These are phyloP conservation scores for Nothoprocta pentlandii DNA, from an alignment of 2,113 vertebrate genomes.

Conservation along the genomic window DNA sequence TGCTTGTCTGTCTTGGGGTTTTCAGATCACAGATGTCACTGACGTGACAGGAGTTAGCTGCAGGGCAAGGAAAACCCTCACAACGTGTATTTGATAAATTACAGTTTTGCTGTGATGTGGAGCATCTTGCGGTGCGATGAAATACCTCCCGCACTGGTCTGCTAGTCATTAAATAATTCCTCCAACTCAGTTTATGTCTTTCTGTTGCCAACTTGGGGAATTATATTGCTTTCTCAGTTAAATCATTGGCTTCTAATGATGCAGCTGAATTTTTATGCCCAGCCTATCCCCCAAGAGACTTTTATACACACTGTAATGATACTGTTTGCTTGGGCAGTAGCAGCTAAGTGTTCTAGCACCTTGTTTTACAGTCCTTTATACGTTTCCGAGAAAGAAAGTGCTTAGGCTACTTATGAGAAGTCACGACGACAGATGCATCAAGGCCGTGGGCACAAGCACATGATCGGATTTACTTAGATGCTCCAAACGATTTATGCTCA, in stretches of 20 bases:
- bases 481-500: background rate
- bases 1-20: background rate
- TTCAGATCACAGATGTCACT: background rate
- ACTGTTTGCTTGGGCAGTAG: slow-evolving; percentile 33
- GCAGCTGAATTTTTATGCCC: slow-evolving; percentile 66
- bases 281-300: slow-evolving; percentile 38
- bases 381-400: background rate
- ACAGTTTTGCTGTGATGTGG: background rate
- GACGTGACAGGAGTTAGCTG: background rate
- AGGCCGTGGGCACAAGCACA: background rate
- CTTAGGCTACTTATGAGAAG: slow-evolving; percentile 25
- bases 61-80: background rate
- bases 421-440: background rate
- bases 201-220: slow-evolving; percentile 51
- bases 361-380: slow-evolving; percentile 26
- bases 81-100: slow-evolving; percentile 2
- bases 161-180: slow-evolving; percentile 62
- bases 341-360: slow-evolving; percentile 55
- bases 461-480: background rate
- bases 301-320: slow-evolving; percentile 51
- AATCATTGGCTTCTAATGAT: slow-evolving; percentile 68
- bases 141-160: slow-evolving; percentile 50
- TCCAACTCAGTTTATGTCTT: slow-evolving; percentile 60
- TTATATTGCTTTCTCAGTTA: slow-evolving; percentile 61
- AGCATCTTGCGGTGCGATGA: slow-evolving; percentile 3